Base-by-base conservation (phyloP, 2,888 invertebrate species). In the Nematopogon swammerdamellus region DNA sequence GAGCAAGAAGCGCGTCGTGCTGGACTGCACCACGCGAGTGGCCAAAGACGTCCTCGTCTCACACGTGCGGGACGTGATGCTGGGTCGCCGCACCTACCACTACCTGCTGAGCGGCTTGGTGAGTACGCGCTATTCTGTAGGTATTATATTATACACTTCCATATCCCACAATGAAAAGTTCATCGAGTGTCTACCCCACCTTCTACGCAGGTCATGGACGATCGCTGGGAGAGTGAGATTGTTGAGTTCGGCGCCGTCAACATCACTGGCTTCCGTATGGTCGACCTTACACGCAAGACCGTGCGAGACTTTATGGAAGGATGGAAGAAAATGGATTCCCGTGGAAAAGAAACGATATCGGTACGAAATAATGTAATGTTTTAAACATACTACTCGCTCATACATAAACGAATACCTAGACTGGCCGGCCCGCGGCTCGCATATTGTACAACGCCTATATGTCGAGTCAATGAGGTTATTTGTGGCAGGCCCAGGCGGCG, bases 201-300 rank as follows among this genome's bases (percentile, higher is more conserved):
- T 19, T 43, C 20, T 25, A 44, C 18, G n/a, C 71, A 95, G 95
- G 92, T 95, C 66, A 91, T 96, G 92, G 95, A 96, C 75, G 96
- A 95, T 71, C 85, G 90, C 61, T 94, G 94, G 91, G 94, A 95
- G 62, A 89, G 87, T 60, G 91, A 92, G 72, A 88, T 95, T 58
- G 88, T 88, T 58, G 95, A 96, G 81, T 95, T 89, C 66, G 95
- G 96, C 18, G 97, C 97, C 56, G 92, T 98, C 63, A 98, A 98
- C 81, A 92, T 99, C 60, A 97, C 97, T 19, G 98, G 97, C 50
- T 98, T 98, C 75, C 87, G 95, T 60, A 87, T 97, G 58, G 85
- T 97, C 52, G 94, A 97, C 73, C 83, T 84, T 55, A 85, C 87
- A 48, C 84, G 89, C 57, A 86, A 86, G 60, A 81, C 86, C 58